These are phyloP conservation scores for Imbricaverruca yamaguchii DNA, from an alignment of 2,888 invertebrate genomes.

Conservation along the genomic window DNA sequence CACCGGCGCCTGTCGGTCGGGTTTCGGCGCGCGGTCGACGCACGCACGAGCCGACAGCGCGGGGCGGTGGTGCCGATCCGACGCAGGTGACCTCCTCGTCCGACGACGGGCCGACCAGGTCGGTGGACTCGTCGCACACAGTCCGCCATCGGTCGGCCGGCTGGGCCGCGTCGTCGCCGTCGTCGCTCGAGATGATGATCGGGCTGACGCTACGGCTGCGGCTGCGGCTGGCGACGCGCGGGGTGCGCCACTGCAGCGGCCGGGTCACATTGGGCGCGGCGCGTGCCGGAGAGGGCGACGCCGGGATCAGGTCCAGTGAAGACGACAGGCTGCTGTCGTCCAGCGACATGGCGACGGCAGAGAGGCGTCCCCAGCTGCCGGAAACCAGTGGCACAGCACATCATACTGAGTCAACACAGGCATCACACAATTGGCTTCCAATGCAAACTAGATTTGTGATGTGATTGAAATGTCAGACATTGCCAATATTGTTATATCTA, in stretches of 20 bases:
- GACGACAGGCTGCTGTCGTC: not conserved
- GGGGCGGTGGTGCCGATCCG: too few relatives aligned
- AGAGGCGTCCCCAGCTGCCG: slow-evolving; percentile 28
- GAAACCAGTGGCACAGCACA: not conserved
- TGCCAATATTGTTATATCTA: too few relatives aligned
- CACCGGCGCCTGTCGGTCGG: too few relatives aligned
- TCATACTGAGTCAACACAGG: not conserved
- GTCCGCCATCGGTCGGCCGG: not conserved
- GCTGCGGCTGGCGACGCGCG: not conserved
- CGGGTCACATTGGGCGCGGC: slow-evolving; percentile 25
- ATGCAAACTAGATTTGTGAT: too few relatives aligned
- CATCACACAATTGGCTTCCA: too few relatives aligned
- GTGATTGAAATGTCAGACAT: too few relatives aligned
- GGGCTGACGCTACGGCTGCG: not conserved
- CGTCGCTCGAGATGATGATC: not conserved
- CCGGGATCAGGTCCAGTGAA: not conserved
- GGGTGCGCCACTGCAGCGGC: slow-evolving; percentile 19
- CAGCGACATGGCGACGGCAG: not conserved
- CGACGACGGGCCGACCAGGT: not conserved
- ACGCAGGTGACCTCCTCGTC: not conserved
- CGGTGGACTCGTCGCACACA: not conserved
- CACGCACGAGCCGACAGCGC: too few relatives aligned
- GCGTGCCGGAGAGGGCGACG: not conserved
- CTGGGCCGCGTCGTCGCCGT: not conserved
- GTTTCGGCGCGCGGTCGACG: too few relatives aligned